These are phyloP conservation scores for Penaeus chinensis DNA, from an alignment of 1,140 invertebrate genomes.

Conservation along the genomic window DNA sequence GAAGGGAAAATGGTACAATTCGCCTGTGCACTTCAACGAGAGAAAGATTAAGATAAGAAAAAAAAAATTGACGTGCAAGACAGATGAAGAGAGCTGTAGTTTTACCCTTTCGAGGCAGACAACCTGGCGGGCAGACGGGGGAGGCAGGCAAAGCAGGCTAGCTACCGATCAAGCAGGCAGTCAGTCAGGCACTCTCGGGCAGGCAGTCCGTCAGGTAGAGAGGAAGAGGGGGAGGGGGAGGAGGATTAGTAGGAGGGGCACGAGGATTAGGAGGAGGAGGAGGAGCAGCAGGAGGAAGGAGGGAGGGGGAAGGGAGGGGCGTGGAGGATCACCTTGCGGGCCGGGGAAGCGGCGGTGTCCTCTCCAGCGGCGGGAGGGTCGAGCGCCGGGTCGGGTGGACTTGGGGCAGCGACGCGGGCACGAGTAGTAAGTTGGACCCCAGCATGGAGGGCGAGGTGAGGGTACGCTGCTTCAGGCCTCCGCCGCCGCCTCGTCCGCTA, in stretches of 20 bases:
- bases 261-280: too few species aligned
- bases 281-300: neutral
- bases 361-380: constrained; percentile 35
- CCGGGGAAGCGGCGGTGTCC: constrained; percentile 37
- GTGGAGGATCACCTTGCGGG: constrained; percentile 42
- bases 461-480: neutral
- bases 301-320: neutral
- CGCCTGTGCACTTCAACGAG: too few species aligned
- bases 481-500: constrained; percentile 20
- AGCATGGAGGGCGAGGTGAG: constrained; percentile 34
- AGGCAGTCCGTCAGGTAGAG: neutral
- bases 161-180: neutral
- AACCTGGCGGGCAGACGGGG: neutral
- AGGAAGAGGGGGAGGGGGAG: neutral
- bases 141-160: neutral
- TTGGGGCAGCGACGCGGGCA: constrained; percentile 38
- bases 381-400: constrained; percentile 36
- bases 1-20: too few species aligned
- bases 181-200: neutral
- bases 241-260: too few species aligned
- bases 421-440: constrained; percentile 34
- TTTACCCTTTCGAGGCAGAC: neutral
- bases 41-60: too few species aligned
- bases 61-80: neutral
- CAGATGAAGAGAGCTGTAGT: neutral